Evolutionary conservation across 2,797 vertebrate genomes (phyloP).

Genomic region (Hipposideros larvatus): DNA sequence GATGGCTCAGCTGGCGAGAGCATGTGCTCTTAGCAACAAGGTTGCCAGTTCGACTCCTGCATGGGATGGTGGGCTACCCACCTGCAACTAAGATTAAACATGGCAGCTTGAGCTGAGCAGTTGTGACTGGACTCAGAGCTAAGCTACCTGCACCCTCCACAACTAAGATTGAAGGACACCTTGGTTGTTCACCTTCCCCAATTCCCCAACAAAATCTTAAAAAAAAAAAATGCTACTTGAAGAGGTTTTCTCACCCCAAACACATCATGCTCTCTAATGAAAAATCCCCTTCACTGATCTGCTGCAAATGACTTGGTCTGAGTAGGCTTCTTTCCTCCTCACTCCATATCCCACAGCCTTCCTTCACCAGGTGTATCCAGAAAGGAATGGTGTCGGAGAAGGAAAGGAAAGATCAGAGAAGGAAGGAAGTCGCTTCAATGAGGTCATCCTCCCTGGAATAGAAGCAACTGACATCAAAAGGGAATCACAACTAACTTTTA

Average conservation of each 20-base stretch:
- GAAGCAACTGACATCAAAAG: background rate
- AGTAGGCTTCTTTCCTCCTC: background rate
- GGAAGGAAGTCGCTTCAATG: background rate
- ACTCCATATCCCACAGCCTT: background rate
- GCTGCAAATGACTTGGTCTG: background rate
- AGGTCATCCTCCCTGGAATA: background rate
- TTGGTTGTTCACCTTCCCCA: too few relatives aligned
- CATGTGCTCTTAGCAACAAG: too few relatives aligned
- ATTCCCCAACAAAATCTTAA: too few relatives aligned
- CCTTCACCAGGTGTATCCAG: background rate
- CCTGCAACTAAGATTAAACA: too few relatives aligned
- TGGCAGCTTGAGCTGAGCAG: too few relatives aligned
- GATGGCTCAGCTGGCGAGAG: too few relatives aligned
- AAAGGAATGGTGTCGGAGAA: background rate
- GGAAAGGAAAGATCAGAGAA: background rate
- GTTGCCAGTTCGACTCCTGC: too few relatives aligned
- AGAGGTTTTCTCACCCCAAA: background rate
- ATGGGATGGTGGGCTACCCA: too few relatives aligned
- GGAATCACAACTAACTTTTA: background rate
- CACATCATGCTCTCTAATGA: background rate
- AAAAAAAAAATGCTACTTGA: background rate
- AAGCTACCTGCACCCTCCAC: too few relatives aligned
- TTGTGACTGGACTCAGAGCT: too few relatives aligned
- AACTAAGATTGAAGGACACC: too few relatives aligned
- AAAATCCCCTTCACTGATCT: background rate